Percentiles rank a stretch among this genome's conserved stretches.
These are phyloP conservation scores for Drosophila mimica DNA, from an alignment of 2,888 invertebrate species.

Conservation along the genomic window DNA sequence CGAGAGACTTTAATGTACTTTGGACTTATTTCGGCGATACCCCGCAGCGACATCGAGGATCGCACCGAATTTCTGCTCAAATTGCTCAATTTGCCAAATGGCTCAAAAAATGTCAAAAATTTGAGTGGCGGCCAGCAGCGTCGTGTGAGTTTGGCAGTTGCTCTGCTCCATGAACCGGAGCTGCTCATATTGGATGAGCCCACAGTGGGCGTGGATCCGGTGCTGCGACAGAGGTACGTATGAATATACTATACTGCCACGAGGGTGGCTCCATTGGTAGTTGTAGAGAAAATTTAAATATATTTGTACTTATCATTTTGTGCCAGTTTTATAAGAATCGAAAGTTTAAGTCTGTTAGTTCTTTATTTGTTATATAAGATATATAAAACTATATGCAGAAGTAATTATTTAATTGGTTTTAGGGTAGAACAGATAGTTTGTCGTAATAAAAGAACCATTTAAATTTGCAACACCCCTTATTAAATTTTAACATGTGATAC, in stretches of 20 bases:
- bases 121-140: slow-evolving; percentile 96
- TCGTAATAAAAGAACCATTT: neutral
- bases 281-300: no score
- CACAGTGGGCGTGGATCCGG: slow-evolving; percentile 96
- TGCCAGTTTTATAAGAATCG: neutral
- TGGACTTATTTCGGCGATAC: slow-evolving; percentile 93
- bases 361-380: neutral
- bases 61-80: slow-evolving; percentile 91
- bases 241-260: neutral
- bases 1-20: slow-evolving; percentile 93
- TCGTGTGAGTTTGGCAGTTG: slow-evolving; percentile 94
- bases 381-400: no score
- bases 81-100: slow-evolving; percentile 87
- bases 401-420: neutral
- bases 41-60: slow-evolving; percentile 88
- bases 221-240: slow-evolving; percentile 90
- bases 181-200: slow-evolving; percentile 96
- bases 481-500: neutral
- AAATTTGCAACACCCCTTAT: neutral
- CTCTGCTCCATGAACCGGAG: slow-evolving; percentile 95
- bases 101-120: slow-evolving; percentile 89
- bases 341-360: neutral
- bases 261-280: neutral
- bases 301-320: neutral
- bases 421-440: neutral